Base-by-base conservation (phyloP, 2,797 vertebrate species). In the Leptoclinus maculatus region DNA sequence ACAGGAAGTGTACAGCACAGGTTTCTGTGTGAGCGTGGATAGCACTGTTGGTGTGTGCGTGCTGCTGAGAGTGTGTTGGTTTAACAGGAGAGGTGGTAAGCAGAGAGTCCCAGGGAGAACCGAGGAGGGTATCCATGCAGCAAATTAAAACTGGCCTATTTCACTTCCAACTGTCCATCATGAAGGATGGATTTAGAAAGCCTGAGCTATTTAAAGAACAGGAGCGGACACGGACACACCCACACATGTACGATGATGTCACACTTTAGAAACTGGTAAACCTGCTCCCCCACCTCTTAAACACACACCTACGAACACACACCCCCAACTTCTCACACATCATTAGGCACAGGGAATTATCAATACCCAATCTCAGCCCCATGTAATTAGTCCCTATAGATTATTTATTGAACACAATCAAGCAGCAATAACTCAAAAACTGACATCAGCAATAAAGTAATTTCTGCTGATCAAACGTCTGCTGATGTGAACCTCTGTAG, bases 91-190 rank as follows among this genome's bases (percentile, higher is more conserved):
- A 89, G 84, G 86, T 83, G 79, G 85, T 87, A 87, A 91, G 85
- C 91, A 88, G 82, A 88, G 86, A 87, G 86, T 88, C 87, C 89
- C 89, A 84, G 78, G 58, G 85, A 92, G 88, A 87, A 90, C 74
- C 47, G 58, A 86, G 80, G 75, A 85, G 91, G 83, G 93, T 90
- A 94, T 88, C 89, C 92, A 94, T 92, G 90, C 94, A 94, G 93
- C 90, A 95, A 95, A 95, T 95, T 94, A 94, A 94, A 94, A 89
- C 91, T 87, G 90, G 79, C 83, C 90, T 88, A 77, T 92, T 92
- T 94, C 89, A 93, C 92, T 93, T 93, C 87, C 89, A 93, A 83
- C 91, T 93, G 93, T 94, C 93, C 86, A 86, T 95, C 92, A 93
- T 78, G 83, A 89, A 80, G 75, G 90, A 93, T 89, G 81, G 84